Base-by-base conservation (phyloP, 2,113 vertebrate genomes). In the Cynopterus brachyotis region DNA sequence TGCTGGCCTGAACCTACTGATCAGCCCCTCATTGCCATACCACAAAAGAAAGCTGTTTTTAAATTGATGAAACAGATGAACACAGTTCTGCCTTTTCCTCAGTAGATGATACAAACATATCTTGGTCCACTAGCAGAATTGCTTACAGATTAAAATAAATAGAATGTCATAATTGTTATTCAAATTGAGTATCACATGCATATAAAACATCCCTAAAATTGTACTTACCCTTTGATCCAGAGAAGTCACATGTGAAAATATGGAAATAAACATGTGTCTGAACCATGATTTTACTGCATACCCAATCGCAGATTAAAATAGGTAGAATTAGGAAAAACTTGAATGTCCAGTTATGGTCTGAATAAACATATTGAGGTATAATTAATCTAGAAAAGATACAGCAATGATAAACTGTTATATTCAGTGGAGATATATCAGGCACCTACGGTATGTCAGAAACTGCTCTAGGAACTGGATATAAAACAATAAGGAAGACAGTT, bases 81-180 rank as follows among this genome's bases (percentile, higher is more conserved):
- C n/a, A 24, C 8, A 83, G 15, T 37, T 64, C 42, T 0, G 0
- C 24, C 37, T 88, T 97, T 96, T 85, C 37, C 30, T 92, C 53
- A 97, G 59, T 40, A 9, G 94, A 73, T 55, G 67, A 94, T 64
- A 91, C 45, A 37, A 75, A 83, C 96, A 96, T 91, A 50, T 30
- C 55, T 20, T 81, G 57, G 37, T 57, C 96, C 75, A 76, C 72
- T 82, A 40, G n/a, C 57, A 87, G 26, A 94, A 59, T 32, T 89
- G 30, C 59, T n/a, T 28, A 91, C 20, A 64, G 7, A 57, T 75
- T 90, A 80, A 96, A 76, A 92, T 73, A 13, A 92, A 59, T 28
- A 47, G 13, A 60, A 13, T 50, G 47, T 64, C 13, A 45, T 26
- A 79, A 45, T 72, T 91, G 78, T 88, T 57, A 80, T 73, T 96